Percentiles rank a stretch among this genome's conserved stretches.
These are phyloP conservation scores for Camptogramma bilineatum DNA, from an alignment of 2,888 invertebrate species.

Conservation along the genomic window DNA sequence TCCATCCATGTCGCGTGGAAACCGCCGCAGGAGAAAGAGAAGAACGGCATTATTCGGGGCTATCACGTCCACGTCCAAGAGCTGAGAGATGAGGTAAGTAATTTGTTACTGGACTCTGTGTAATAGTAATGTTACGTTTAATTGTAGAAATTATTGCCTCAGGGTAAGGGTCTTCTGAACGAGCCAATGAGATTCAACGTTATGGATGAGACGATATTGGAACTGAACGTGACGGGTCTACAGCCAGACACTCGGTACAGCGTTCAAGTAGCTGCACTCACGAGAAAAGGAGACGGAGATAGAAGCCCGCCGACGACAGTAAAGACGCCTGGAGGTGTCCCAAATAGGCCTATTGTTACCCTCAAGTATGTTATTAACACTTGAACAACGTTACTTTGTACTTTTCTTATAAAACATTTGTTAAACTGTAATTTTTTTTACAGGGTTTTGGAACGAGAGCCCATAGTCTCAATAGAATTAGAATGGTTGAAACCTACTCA, in stretches of 20 bases:
- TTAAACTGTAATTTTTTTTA: conserved; percentile 52
- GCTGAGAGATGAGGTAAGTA: conserved; percentile 91
- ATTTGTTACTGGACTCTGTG: background rate
- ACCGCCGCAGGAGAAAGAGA: conserved; percentile 95
- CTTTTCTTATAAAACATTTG: conserved; percentile 10
- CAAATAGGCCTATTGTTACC: conserved; percentile 92
- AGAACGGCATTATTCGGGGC: conserved; percentile 97
- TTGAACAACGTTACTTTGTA: conserved; percentile 20
- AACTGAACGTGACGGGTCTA: conserved; percentile 94
- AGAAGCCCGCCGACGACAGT: conserved; percentile 94
- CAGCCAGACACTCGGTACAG: conserved; percentile 98
- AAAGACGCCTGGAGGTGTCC: conserved; percentile 97
- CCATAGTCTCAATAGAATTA: conserved; percentile 94
- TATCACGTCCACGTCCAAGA: conserved; percentile 98
- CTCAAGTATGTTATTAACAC: conserved; percentile 87
- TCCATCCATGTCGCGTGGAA: conserved; percentile 98
- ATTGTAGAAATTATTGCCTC: conserved; percentile 30
- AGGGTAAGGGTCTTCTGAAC: conserved; percentile 92
- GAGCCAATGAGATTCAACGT: conserved; percentile 95
- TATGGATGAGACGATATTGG: conserved; percentile 90
- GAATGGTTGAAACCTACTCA: conserved; percentile 96
- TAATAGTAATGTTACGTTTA: conserved; percentile 20
- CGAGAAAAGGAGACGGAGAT: conserved; percentile 98
- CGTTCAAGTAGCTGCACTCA: conserved; percentile 97
- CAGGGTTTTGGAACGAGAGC: conserved; percentile 93